A percentile compares a stretch with the other conserved stretches of the same genome.
Conservation (phyloP, 2,113 vertebrate genomes). For the Pachycephala philippinensis region DNA sequence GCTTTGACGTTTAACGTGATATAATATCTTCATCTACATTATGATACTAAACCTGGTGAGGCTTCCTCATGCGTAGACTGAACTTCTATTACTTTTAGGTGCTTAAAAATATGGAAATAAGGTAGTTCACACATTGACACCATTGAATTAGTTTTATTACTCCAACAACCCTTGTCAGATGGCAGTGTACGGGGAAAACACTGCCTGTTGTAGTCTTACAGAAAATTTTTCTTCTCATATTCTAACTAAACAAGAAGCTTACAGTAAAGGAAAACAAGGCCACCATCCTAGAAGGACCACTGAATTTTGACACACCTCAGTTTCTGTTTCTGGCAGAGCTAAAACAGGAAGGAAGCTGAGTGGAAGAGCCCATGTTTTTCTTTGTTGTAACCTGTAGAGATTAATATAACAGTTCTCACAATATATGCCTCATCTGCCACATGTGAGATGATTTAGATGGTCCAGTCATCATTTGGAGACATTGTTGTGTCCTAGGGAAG, state of each 20-base stretch:
- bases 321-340: neutral
- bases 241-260: neutral
- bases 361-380: neutral
- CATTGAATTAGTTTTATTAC: neutral
- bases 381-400: neutral
- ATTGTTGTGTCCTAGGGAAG: neutral
- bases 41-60: neutral
- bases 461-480: neutral
- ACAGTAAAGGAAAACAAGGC: neutral
- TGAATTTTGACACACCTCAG: neutral
- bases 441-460: neutral
- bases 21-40: neutral
- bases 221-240: neutral
- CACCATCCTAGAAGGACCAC: neutral
- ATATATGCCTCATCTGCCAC: neutral
- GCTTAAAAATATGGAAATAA: neutral
- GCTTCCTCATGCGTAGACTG: neutral
- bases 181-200: neutral
- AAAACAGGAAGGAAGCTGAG: neutral
- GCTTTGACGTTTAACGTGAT: neutral
- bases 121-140: neutral
- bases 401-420: neutral
- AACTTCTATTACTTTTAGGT: neutral
- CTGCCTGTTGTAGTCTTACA: neutral
- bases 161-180: neutral